Percentiles rank a stretch among this genome's conserved stretches.
phyloP scores from a whole-genome alignment of 53 echinoderm and acorn worm genomes.

The Paelopatides confundens region DNA sequence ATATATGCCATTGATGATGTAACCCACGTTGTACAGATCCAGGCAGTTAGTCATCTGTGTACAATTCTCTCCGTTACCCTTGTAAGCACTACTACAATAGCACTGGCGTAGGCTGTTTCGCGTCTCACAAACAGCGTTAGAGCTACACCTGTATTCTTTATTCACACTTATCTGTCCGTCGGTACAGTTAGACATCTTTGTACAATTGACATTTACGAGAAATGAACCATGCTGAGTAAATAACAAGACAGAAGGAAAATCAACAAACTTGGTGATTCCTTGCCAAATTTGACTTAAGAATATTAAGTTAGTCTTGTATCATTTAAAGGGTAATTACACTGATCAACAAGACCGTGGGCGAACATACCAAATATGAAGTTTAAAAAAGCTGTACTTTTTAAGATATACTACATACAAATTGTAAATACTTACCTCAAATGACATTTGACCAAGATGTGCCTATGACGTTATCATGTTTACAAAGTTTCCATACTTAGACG shows the following conservation, averaged over 20 bases:
- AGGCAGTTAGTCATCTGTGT: background rate
- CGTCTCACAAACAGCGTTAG: background rate
- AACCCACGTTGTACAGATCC: background rate
- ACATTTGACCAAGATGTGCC: no score
- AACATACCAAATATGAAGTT: no score
- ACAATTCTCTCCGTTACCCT: background rate
- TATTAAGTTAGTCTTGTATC: no score
- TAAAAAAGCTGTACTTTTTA: no score
- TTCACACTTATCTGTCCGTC: background rate
- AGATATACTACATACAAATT: no score
- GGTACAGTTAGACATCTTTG: background rate
- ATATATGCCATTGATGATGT: background rate
- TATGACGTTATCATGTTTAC: no score
- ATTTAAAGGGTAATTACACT: no score
- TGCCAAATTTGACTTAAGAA: no score
- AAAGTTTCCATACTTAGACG: no score
- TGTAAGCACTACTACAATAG: background rate
- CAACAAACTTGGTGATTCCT: no score
- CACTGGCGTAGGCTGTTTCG: background rate
- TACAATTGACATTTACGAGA: background rate
- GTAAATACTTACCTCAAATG: no score
- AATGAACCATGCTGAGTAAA: background rate
- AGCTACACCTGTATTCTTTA: background rate
- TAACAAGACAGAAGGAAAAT: background rate
- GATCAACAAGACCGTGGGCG: no score